Base-by-base conservation (phyloP, 2,797 vertebrate species). In the Lophotriccus pileatus region DNA sequence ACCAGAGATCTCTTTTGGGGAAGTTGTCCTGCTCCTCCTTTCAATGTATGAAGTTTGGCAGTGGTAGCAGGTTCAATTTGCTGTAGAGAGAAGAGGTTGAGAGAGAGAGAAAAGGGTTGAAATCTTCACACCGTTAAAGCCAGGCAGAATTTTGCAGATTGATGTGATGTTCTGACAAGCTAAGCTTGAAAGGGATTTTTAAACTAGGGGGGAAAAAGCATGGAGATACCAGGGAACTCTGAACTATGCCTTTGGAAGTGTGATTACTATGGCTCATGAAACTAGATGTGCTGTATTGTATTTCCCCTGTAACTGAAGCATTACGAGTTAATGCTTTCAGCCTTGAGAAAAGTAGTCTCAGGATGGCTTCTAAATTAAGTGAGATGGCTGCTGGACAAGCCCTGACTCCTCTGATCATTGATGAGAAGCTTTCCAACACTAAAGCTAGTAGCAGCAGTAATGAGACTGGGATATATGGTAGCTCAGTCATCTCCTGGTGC, bases 401-500 rank as follows among this genome's bases (percentile, higher is more conserved):
- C 50, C 55, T 8, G 19, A 34, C 24, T 22, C 62, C 39, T 66
- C 55, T 90, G 46, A 23, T 68, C 32, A 2, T 17, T 49, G 77
- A 72, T 28, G 32, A 84, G 75, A 49, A 76, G 17, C 32, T 78
- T 70, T 91, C 46, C 69, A 58, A 23, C 18, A 8, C 21, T 53
- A 60, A n/a, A 75, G 23, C 39, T 32, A 64, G 37, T 53, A 66
- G 23, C 73, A 56, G 64, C 50, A 74, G 7, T 11, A 56, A 52
- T 6, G 39, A 60, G 39, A 8, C 23, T 17, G n/a, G 24, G 67
- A 66, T 27, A 27, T 0, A 20, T 3, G 1, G 43, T 3, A 76
- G 39, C 34, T 30, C 1, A 0, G 27, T 24, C 16, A 32, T 23
- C 41, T 66, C 49, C 64, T 17, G 11, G 6, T 41, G 44, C 39